Conservation (phyloP, 2,888 invertebrate species). For the Orthosia incerta region DNA sequence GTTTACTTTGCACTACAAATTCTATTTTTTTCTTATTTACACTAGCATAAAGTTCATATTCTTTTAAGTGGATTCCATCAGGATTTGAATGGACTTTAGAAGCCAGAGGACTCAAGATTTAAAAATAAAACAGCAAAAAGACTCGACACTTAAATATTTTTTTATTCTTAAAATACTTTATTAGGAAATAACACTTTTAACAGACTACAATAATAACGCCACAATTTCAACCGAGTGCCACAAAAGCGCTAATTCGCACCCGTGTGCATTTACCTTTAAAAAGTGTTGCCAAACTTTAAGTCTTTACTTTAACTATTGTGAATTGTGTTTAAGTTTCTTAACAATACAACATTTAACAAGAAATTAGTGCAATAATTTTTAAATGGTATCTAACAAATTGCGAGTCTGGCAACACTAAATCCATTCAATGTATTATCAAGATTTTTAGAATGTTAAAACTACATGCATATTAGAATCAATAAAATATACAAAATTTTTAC, state of each 20-base stretch:
- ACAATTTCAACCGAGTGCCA: slow-evolving; percentile 17
- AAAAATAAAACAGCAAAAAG: slow-evolving; percentile 22
- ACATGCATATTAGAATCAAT: background rate
- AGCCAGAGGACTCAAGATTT: too few species aligned
- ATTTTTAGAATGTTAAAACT: background rate
- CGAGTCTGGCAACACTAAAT: slow-evolving; percentile 48
- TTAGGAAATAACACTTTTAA: slow-evolving; percentile 59
- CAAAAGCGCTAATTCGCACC: slow-evolving; percentile 42
- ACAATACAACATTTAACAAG: slow-evolving; percentile 11
- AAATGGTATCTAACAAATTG: background rate
- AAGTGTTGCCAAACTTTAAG: slow-evolving; percentile 50
- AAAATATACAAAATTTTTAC: background rate
- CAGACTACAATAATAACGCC: slow-evolving; percentile 54
- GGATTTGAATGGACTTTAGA: too few species aligned
- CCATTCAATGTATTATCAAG: slow-evolving; percentile 41
- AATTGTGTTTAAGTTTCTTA: background rate
- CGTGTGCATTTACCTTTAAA: slow-evolving; percentile 17
- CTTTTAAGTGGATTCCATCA: too few species aligned
- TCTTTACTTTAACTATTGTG: too few species aligned
- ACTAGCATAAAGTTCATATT: too few species aligned
- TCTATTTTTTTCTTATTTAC: too few species aligned
- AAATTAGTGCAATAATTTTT: slow-evolving; percentile 7
- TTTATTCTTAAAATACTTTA: slow-evolving; percentile 62
- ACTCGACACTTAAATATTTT: slow-evolving; percentile 51
- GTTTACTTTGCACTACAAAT: too few species aligned